phyloP scores from a whole-genome alignment of 2,113 vertebrate genomes.

The Lucifuga dentata region DNA sequence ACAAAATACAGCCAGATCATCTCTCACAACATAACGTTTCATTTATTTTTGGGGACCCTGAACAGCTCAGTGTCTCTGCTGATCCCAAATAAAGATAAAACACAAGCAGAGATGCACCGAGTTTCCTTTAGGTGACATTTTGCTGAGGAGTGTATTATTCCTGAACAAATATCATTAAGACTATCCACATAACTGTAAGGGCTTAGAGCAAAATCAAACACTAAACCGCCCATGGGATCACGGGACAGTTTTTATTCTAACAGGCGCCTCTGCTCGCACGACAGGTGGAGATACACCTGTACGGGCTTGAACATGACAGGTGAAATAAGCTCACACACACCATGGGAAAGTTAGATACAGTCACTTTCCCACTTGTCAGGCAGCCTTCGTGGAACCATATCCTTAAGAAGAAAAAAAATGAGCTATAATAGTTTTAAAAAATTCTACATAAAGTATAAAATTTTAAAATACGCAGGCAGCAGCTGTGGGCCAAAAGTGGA shows the following conservation, averaged over 20 bases:
- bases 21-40: too few relatives aligned
- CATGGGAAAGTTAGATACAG: conserved; percentile 56
- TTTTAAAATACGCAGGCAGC: conserved; percentile 8
- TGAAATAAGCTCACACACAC: conserved; percentile 61
- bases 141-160: conserved; percentile 34
- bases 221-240: conserved; percentile 60
- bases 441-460: not conserved
- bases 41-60: too few relatives aligned
- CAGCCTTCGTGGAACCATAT: conserved; percentile 18
- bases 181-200: conserved; percentile 63
- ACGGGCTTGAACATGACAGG: conserved; percentile 82
- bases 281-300: conserved; percentile 85
- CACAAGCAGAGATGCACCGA: not conserved
- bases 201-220: conserved; percentile 74
- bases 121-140: conserved; percentile 30
- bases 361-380: conserved; percentile 18
- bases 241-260: conserved; percentile 54
- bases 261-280: conserved; percentile 61
- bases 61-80: too few relatives aligned
- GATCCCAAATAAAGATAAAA: not conserved
- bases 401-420: not conserved
- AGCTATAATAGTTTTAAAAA: conserved; percentile 1
- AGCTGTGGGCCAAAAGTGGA: conserved; percentile 28
- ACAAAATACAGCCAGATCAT: conserved; percentile 15
- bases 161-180: conserved; percentile 69